Conservation (phyloP, 2,113 vertebrate genomes). For the Onychorhynchus coronatus region DNA sequence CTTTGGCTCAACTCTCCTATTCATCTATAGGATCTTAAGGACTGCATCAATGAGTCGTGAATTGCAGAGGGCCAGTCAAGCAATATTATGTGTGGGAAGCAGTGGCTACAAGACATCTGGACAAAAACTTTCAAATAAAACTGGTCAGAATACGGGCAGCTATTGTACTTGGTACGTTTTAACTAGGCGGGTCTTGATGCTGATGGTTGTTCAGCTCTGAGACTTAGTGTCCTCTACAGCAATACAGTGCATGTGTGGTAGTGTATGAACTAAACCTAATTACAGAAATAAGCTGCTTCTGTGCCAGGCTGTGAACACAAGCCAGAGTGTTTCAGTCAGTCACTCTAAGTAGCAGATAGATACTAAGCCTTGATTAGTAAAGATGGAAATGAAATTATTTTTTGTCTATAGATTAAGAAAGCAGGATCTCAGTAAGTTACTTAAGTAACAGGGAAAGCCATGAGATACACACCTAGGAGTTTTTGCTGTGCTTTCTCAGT, state of each 20-base stretch:
- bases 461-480: not conserved
- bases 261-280: slow-evolving; percentile 13
- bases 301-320: not conserved
- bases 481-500: not conserved
- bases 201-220: not conserved
- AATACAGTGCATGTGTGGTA: not conserved
- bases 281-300: slow-evolving; percentile 9
- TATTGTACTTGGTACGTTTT: not conserved
- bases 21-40: not conserved
- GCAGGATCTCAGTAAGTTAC: not conserved
- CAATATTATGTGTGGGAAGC: not conserved
- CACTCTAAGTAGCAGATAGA: not conserved
- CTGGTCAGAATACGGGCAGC: not conserved
- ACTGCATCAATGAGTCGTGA: not conserved
- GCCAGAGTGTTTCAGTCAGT: not conserved
- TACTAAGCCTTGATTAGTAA: slow-evolving; percentile 6
- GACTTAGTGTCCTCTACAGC: not conserved
- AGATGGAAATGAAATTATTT: not conserved
- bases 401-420: not conserved
- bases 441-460: not conserved
- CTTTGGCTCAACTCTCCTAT: not conserved
- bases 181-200: not conserved
- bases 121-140: not conserved
- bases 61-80: not conserved
- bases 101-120: not conserved